A percentile compares a stretch with the other conserved stretches of the same genome.
These are phyloP conservation scores for Atlantisia rogersi DNA, from an alignment of 2,113 vertebrate genomes.

Conservation along the genomic window DNA sequence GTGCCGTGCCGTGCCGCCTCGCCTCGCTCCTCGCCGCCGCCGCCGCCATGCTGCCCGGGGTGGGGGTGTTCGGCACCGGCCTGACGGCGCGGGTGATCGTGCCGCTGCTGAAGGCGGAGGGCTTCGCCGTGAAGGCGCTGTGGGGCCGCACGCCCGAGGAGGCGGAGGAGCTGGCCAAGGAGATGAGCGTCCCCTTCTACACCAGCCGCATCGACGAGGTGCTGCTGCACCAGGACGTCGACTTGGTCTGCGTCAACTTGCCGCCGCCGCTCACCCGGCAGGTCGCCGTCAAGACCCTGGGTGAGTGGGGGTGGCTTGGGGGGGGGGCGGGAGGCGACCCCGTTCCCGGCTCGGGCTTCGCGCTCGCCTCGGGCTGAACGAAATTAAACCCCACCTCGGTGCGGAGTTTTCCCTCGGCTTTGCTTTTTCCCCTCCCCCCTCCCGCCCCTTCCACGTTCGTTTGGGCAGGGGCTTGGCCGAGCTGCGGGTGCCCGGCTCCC, in stretches of 20 bases:
- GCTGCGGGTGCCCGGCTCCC: neutral
- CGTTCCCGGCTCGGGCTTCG: neutral
- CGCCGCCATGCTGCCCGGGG: constrained; percentile 94
- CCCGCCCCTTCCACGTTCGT: neutral
- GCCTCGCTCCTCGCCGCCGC: constrained; percentile 60
- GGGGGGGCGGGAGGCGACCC: neutral
- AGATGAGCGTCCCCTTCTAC: constrained; percentile 97
- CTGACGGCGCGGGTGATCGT: constrained; percentile 94
- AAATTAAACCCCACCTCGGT: neutral
- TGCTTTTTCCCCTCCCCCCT: neutral
- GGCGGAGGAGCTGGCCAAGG: constrained; percentile 96
- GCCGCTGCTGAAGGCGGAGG: constrained; percentile 93
- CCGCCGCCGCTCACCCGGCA: constrained; percentile 94
- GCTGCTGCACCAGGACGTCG: constrained; percentile 95
- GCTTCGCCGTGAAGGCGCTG: constrained; percentile 93
- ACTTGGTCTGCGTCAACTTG: constrained; percentile 96
- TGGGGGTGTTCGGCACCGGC: constrained; percentile 97
- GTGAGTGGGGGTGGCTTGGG: constrained; percentile 76
- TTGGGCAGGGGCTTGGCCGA: neutral
- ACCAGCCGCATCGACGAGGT: constrained; percentile 98
- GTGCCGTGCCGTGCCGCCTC: neutral
- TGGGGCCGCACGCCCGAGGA: constrained; percentile 97
- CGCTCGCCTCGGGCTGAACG: neutral
- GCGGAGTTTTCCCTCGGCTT: neutral
- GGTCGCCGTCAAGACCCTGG: constrained; percentile 96